Evolutionary conservation across 2,888 invertebrate species (phyloP), one percentile per base, ranked within the genome.

Genomic region (Lycia hirtaria): DNA sequence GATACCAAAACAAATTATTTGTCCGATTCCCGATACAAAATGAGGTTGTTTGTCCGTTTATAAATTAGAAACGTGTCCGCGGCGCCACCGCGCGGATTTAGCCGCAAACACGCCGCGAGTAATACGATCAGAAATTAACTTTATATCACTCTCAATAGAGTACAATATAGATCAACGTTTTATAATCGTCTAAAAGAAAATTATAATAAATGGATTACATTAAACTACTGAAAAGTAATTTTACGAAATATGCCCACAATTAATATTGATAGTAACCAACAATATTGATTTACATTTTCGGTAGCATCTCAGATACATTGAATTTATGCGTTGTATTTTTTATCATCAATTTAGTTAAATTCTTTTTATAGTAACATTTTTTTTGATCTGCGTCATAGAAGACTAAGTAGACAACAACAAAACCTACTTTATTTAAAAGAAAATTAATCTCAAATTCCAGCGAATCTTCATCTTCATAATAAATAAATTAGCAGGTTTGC

Each of bases 31-130:
- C 50, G 37, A 37, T 51, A 56, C 37, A 56, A 57, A 65, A 60
- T 60, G 64, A 55, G 56, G 63, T 69, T 74, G 68, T 68, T 65
- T 68, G 59, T 62, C 33, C 43, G 56, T 75, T 69, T 71, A 65
- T 67, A 78, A 80, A 80, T 80, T 75, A 78, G 74, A 78, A 80
- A 80, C 80, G 80, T 80, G 80, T 75, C 73, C 67, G 57, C 60
- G 41, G 15, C 57, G 50, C 52, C 51, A 40, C 57, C 50, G 52
- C 26, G 52, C 62, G 74, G 79, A 75, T 79, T 71, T 63, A 14
- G 51, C 60, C 43, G 64, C 55, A 68, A 70, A 66, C 70, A 71
- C 59, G 54, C 44, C 57, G 3, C 65, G 65, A 71, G 69, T 68
- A 65, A 68, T 69, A 59, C 59, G 41, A 50, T 67, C 58, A 64